Percentiles rank a stretch among this genome's conserved stretches.
phyloP scores from a whole-genome alignment of 2,113 vertebrate species.

The Ascaphus truei region DNA sequence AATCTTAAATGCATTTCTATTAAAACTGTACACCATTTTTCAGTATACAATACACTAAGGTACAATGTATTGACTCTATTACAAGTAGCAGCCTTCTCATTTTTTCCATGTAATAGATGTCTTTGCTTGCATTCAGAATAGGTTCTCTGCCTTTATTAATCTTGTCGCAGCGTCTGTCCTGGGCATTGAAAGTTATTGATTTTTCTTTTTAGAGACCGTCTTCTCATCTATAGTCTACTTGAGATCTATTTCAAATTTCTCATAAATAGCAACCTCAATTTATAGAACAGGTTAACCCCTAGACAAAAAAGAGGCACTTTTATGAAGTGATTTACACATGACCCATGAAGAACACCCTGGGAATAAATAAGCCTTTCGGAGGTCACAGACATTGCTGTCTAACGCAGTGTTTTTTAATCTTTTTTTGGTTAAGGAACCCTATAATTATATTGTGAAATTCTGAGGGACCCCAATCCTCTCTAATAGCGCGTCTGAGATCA shows the following conservation, averaged over 20 bases:
- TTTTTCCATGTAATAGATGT: conserved; percentile 70
- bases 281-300: conserved; percentile 48
- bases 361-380: conserved; percentile 27
- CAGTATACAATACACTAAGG: conserved; percentile 58
- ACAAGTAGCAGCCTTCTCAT: conserved; percentile 66
- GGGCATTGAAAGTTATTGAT: conserved; percentile 62
- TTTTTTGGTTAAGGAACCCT: too few species aligned
- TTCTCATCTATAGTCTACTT: conserved; percentile 43
- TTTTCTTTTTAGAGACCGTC: conserved; percentile 51
- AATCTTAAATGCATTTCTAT: conserved; percentile 67
- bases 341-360: conserved; percentile 13
- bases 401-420: too few species aligned
- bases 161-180: conserved; percentile 59
- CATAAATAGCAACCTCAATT: conserved; percentile 45
- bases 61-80: conserved; percentile 68
- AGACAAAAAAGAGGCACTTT: conserved; percentile 24
- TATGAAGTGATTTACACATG: conserved; percentile 30
- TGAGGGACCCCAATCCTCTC: too few species aligned
- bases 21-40: conserved; percentile 59
- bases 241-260: conserved; percentile 54
- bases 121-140: conserved; percentile 62
- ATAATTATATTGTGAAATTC: too few species aligned
- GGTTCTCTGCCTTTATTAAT: conserved; percentile 72
- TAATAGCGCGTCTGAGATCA: too few species aligned
- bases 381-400: conserved; percentile 16